Conservation (phyloP, 2,113 vertebrate genomes). For the Phylloscopus whistleri region DNA sequence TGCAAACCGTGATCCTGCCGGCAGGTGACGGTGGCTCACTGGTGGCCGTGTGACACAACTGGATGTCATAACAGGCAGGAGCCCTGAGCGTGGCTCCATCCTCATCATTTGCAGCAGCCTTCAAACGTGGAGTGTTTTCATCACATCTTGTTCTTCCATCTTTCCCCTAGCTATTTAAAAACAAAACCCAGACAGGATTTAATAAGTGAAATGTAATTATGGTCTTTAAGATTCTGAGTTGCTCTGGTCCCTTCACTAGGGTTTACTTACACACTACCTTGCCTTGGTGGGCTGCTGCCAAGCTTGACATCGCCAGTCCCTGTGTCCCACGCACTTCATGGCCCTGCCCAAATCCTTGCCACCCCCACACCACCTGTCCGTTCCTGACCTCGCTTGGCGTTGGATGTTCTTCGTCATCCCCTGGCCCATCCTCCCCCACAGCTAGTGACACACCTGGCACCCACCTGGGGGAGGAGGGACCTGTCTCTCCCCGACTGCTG, state of each 20-base stretch:
- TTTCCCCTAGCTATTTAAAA: neutral
- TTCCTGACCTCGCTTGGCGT: fast-evolving
- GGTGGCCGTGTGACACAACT: neutral
- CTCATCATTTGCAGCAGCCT: neutral
- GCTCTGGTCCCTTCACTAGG: neutral
- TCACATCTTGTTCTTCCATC: neutral
- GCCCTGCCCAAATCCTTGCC: neutral
- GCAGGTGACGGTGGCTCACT: fast-evolving
- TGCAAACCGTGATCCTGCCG: neutral
- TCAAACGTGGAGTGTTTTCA: neutral
- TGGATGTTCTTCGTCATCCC: neutral
- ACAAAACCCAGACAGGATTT: neutral
- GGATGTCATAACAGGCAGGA: neutral
- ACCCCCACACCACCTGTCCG: neutral
- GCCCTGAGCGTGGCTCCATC: neutral
- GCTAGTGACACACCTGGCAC: neutral
- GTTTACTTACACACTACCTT: neutral
- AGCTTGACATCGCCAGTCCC: neutral
- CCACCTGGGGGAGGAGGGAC: neutral
- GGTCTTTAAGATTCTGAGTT: neutral
- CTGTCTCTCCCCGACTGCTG: neutral
- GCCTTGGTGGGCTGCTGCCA: neutral
- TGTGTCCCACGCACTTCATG: neutral
- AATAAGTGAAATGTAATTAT: neutral
- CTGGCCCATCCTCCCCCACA: neutral